A percentile compares a stretch with the other conserved stretches of the same genome.
Evolutionary conservation across 2,113 vertebrate genomes (phyloP).

Genomic region (Melospiza melodia): DNA sequence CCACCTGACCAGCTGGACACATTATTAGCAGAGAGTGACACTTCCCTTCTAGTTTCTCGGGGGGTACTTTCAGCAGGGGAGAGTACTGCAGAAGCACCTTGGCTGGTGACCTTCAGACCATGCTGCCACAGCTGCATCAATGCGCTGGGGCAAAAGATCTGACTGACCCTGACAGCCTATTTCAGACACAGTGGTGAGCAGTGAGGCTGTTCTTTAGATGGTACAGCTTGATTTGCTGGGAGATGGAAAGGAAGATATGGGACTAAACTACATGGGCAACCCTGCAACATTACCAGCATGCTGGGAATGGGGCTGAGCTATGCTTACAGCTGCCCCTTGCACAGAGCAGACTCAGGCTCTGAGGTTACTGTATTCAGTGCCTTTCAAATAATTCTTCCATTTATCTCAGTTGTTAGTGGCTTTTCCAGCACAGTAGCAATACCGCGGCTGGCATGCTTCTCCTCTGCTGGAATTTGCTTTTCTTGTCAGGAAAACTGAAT

Average conservation of each 20-base stretch:
- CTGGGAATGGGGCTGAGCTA: background rate
- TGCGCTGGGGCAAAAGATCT: background rate
- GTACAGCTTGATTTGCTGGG: background rate
- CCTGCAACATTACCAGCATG: background rate
- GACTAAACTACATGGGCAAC: background rate
- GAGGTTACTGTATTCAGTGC: background rate
- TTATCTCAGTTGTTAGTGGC: slow-evolving; percentile 8
- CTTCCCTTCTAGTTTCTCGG: background rate
- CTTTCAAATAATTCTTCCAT: slow-evolving; percentile 33
- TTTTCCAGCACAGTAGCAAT: slow-evolving; percentile 63
- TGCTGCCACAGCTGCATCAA: background rate
- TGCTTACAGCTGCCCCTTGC: background rate
- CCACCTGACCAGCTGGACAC: background rate
- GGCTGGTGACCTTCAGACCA: background rate
- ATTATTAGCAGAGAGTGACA: background rate
- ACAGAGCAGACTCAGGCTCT: background rate
- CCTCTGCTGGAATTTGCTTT: slow-evolving; percentile 48
- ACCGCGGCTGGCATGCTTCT: slow-evolving; percentile 19
- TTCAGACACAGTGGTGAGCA: background rate
- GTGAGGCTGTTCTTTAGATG: background rate
- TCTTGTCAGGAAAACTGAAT: slow-evolving; percentile 46
- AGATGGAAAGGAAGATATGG: background rate
- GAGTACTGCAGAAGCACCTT: background rate
- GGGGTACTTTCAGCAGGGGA: background rate
- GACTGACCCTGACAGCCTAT: background rate